Conservation (phyloP, 2,797 vertebrate genomes). For the Tympanoctomys barrerae region DNA sequence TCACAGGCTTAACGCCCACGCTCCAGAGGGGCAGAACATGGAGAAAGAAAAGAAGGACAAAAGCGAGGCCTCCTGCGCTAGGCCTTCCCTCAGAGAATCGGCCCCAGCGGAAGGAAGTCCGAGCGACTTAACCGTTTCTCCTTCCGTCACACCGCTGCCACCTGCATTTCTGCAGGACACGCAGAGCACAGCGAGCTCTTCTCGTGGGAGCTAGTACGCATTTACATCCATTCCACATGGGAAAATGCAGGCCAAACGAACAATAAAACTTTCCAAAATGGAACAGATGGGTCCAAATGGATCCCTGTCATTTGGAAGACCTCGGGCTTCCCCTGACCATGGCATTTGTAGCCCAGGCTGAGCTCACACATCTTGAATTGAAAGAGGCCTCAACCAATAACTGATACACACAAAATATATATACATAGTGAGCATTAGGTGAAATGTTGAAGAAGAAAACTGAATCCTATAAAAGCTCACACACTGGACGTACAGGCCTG, state of each 20-base stretch:
- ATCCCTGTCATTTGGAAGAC: neutral
- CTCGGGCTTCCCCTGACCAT: neutral
- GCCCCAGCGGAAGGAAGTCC: no score
- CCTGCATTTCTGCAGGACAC: neutral
- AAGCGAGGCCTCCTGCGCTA: neutral
- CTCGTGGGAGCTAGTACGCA: neutral
- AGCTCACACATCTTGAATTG: neutral
- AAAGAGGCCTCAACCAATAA: neutral
- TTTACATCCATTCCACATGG: neutral
- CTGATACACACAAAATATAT: neutral
- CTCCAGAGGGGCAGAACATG: neutral
- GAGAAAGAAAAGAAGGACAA: neutral
- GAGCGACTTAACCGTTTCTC: neutral
- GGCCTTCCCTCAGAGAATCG: neutral
- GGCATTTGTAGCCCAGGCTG: neutral
- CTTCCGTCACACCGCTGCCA: neutral
- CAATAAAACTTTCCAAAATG: neutral
- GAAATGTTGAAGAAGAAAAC: slow-evolving; percentile 1
- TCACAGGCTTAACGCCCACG: neutral
- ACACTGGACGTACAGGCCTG: neutral
- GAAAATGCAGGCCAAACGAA: neutral
- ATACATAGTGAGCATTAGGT: neutral
- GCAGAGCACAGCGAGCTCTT: neutral
- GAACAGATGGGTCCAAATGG: no score
- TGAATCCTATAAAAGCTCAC: neutral